Evolutionary conservation across 2,888 invertebrate species (phyloP).

Genomic region (Pemphredon lugubris): DNA sequence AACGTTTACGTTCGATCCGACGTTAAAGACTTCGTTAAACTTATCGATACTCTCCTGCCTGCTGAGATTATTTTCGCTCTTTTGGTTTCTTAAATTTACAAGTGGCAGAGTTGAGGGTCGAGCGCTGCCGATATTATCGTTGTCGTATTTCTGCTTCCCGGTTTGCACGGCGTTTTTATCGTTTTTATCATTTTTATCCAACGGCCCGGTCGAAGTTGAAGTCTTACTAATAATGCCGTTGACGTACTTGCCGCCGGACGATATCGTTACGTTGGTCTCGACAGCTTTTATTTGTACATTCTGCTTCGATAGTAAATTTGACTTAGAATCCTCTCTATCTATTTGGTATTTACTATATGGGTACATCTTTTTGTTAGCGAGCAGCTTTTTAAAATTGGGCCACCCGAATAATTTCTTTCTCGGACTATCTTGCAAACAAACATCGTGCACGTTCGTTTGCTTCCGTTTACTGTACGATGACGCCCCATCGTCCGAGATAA

Average conservation of each 20-base stretch:
- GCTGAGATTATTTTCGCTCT: constrained; percentile 78
- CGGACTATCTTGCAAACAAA: constrained; percentile 71
- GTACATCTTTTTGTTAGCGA: constrained; percentile 74
- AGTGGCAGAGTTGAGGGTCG: constrained; percentile 82
- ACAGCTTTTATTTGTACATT: constrained; percentile 69
- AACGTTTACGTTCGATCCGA: constrained; percentile 85
- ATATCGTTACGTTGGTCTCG: constrained; percentile 82
- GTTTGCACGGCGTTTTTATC: constrained; percentile 71
- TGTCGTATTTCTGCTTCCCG: constrained; percentile 59
- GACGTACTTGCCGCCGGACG: constrained; percentile 74
- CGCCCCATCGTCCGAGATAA: constrained; percentile 82
- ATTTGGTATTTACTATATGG: constrained; percentile 74
- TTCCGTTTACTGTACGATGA: constrained; percentile 78
- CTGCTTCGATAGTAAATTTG: constrained; percentile 73
- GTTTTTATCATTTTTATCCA: constrained; percentile 73
- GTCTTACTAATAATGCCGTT: constrained; percentile 75
- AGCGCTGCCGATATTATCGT: constrained; percentile 69
- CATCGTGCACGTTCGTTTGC: constrained; percentile 81
- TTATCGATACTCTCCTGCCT: constrained; percentile 89
- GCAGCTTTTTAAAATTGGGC: constrained; percentile 82
- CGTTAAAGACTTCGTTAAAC: constrained; percentile 88
- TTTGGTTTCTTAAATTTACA: constrained; percentile 67
- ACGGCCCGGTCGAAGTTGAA: constrained; percentile 77
- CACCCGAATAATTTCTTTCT: constrained; percentile 78
- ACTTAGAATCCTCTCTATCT: constrained; percentile 76